Evolutionary conservation across 2,797 vertebrate genomes (phyloP).

Genomic region (Sebastes iracundus): DNA sequence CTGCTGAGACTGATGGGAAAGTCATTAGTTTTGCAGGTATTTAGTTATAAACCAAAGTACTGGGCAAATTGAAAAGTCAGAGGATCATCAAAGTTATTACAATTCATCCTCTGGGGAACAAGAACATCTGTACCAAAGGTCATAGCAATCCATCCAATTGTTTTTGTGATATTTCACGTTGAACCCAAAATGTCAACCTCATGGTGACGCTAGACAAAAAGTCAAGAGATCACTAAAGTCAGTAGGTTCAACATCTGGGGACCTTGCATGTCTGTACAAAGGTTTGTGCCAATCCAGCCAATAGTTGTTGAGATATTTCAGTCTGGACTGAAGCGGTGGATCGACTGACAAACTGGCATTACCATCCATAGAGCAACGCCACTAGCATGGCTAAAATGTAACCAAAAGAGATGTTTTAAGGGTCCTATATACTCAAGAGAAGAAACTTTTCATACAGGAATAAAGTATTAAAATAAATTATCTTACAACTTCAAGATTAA

Average conservation of each 20-base stretch:
- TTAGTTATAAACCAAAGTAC: too few relatives aligned
- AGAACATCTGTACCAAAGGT: rapidly evolving
- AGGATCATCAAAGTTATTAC: too few relatives aligned
- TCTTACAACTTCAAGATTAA: background rate
- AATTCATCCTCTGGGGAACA: too few relatives aligned
- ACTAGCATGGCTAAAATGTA: background rate
- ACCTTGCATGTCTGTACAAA: background rate
- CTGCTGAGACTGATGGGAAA: too few relatives aligned
- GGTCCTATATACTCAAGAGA: background rate
- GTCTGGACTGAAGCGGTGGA: background rate
- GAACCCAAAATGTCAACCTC: too few relatives aligned
- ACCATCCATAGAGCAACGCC: background rate
- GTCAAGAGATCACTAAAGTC: background rate
- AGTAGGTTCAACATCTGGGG: background rate
- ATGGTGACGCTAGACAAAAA: background rate
- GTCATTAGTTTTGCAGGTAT: too few relatives aligned
- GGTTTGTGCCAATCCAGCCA: background rate
- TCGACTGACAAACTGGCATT: background rate
- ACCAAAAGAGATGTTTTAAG: background rate
- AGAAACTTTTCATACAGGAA: background rate
- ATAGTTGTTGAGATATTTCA: background rate
- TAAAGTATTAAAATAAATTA: background rate
- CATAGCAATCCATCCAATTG: too few relatives aligned
- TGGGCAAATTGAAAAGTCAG: too few relatives aligned
- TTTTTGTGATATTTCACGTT: too few relatives aligned